These are phyloP conservation scores for Drosophila borborema DNA, from an alignment of 2,888 invertebrate genomes.

Conservation along the genomic window DNA sequence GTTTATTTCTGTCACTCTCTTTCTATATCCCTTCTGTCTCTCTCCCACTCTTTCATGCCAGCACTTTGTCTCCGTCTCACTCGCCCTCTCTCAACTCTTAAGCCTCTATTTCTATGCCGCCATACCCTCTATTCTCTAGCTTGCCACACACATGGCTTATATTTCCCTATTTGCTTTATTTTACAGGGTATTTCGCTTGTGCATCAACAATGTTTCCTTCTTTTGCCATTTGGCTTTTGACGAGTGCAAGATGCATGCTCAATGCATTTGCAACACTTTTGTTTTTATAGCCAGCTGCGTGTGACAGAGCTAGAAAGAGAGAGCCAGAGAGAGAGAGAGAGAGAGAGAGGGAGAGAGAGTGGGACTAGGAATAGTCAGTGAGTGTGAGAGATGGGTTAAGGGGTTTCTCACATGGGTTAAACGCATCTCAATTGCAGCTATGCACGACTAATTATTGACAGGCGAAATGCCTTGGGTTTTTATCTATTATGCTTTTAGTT, in stretches of 20 bases:
- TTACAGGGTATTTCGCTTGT: constrained; percentile 1
- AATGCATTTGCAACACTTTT: constrained; percentile 38
- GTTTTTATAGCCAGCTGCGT: constrained; percentile 15
- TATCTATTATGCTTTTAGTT: constrained; percentile 9
- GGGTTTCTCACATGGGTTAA: constrained; percentile 28
- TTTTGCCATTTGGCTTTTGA: constrained; percentile 14
- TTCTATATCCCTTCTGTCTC: not conserved
- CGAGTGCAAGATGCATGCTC: constrained; percentile 22
- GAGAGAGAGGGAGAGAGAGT: not conserved
- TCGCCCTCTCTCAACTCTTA: not conserved
- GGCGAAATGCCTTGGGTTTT: constrained; percentile 10
- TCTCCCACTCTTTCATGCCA: not conserved
- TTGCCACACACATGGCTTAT: too few species aligned
- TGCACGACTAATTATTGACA: constrained; percentile 35
- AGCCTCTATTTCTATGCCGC: too few species aligned
- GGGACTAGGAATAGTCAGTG: not conserved
- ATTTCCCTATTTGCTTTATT: not conserved
- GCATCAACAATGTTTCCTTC: not conserved
- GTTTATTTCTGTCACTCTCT: not conserved
- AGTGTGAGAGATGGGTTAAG: constrained; percentile 2
- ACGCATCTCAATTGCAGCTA: constrained; percentile 27
- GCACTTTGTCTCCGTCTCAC: not conserved
- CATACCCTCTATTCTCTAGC: too few species aligned
- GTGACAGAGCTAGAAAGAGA: not conserved
- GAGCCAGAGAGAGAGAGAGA: not conserved